Base-by-base conservation (phyloP, 2,888 invertebrate genomes). In the Pachymerium ferrugineum region DNA sequence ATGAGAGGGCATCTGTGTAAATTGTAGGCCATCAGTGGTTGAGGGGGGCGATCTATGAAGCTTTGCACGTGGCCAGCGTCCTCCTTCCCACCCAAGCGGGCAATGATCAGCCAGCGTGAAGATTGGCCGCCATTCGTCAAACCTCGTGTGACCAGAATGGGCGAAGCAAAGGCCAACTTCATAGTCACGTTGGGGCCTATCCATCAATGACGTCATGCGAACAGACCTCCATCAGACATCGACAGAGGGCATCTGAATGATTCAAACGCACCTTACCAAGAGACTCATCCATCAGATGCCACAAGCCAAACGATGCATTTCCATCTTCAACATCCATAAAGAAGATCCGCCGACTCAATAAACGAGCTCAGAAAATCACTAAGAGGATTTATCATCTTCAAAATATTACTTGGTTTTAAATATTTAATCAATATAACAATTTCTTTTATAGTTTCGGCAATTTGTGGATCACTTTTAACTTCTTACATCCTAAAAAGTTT, bases 81-180 rank as follows among this genome's bases (percentile, higher is more conserved):
- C 38, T 28, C 28, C 28, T 28, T 62, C 62, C 62, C 62, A 62
- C 28, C 62, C 62, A 25, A 28, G 62, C 62, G 62, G 28, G 62
- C 62, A 62, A 62, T 62, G 62, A 62, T 62, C 62, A 62, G 62
- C 62, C 62, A 62, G 62, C 62, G 62, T 62, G 62, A 62, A 62
- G 62, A 62, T 62, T 62, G 62, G 62, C 62, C 62, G 62, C 62
- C 62, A 62, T 62, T 62, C 62, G 62, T 62, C 62, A 62, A 62
- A 62, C 62, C 22, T 14, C n/a, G 62, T 62, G 28, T 62, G 62
- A 62, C 62, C 62, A 62, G 62, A 62, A 62, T 62, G 62, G n/a
- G 62, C 4, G 25, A 62, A 62, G 62, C 62, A 62, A 62, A 62
- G 62, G 28, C 25, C 62, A 25, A 62, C 62, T 62, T 62, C 12